phyloP scores from a whole-genome alignment of 2,888 invertebrate species.

The Drosophila austrosaltans region DNA sequence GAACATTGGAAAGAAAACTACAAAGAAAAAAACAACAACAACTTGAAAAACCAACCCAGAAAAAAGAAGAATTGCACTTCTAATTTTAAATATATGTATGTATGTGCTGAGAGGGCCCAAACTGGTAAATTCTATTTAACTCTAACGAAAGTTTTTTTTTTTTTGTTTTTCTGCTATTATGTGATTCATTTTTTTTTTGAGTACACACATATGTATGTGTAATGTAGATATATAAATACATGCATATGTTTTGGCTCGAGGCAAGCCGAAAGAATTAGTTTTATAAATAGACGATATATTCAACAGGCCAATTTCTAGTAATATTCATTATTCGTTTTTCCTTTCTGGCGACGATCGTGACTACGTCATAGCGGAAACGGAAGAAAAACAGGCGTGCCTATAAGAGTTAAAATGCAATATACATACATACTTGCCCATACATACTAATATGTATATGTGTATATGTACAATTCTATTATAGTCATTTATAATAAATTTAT shows the following conservation, averaged over 20 bases:
- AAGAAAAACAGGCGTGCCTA: slow-evolving; percentile 38
- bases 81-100: slow-evolving; percentile 29
- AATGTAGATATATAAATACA: neutral
- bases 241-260: slow-evolving; percentile 37
- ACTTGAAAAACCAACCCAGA: slow-evolving; percentile 17
- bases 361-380: slow-evolving; percentile 71
- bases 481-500: slow-evolving; percentile 11
- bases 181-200: slow-evolving; percentile 65
- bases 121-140: slow-evolving; percentile 40
- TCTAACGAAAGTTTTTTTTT: slow-evolving; percentile 6
- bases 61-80: slow-evolving; percentile 9
- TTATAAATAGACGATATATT: slow-evolving; percentile 70
- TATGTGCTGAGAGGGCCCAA: slow-evolving; percentile 37
- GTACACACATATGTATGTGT: slow-evolving; percentile 46
- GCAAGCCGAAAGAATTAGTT: slow-evolving; percentile 59
- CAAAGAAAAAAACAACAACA: neutral
- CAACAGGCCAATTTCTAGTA: slow-evolving; percentile 44
- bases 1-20: slow-evolving; percentile 6
- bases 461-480: slow-evolving; percentile 5
- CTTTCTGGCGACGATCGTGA: slow-evolving; percentile 2
- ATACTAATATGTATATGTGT: slow-evolving; percentile 21
- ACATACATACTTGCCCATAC: neutral
- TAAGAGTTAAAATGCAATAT: slow-evolving; percentile 32
- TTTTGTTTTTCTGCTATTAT: slow-evolving; percentile 61
- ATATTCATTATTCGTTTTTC: slow-evolving; percentile 14